Evolutionary conservation across 2,888 invertebrate species (phyloP).

Genomic region (Melinaea menophilus): DNA sequence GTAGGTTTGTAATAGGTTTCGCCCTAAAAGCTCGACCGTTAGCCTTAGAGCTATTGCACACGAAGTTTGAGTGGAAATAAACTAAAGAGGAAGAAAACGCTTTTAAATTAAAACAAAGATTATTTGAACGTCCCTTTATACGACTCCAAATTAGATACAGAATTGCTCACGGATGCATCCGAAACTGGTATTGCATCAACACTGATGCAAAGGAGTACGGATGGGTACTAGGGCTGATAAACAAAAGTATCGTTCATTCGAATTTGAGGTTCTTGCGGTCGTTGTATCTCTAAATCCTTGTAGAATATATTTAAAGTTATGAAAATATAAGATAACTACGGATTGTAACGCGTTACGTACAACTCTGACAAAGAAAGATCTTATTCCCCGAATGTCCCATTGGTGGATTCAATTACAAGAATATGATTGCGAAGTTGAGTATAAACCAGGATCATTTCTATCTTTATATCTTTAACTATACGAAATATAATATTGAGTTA

Average conservation of each 20-base stretch:
- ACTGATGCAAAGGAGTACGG: constrained; percentile 33
- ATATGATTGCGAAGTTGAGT: too few species aligned
- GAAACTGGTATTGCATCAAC: constrained; percentile 38
- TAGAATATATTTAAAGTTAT: constrained; percentile 32
- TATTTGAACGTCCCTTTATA: constrained; percentile 32
- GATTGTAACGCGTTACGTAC: constrained; percentile 33
- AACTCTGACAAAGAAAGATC: constrained; percentile 30
- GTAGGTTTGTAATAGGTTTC: constrained; percentile 38
- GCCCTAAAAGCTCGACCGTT: constrained; percentile 35
- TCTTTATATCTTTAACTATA: too few species aligned
- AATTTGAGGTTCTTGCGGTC: constrained; percentile 34
- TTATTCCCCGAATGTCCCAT: constrained; percentile 29
- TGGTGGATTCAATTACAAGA: constrained; percentile 27
- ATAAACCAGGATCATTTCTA: constrained; percentile 19
- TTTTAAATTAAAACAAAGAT: constrained; percentile 6
- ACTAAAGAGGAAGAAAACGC: background rate
- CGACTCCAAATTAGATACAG: constrained; percentile 28
- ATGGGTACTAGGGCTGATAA: constrained; percentile 8
- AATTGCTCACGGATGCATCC: constrained; percentile 46
- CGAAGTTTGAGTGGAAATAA: constrained; percentile 9
- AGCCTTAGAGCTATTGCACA: constrained; percentile 21
- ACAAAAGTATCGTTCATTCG: constrained; percentile 31
- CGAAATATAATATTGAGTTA: too few species aligned
- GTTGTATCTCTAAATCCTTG: constrained; percentile 30
- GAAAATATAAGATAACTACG: constrained; percentile 32